Conservation (phyloP, 2,888 invertebrate species). For the Plebejus anna region DNA sequence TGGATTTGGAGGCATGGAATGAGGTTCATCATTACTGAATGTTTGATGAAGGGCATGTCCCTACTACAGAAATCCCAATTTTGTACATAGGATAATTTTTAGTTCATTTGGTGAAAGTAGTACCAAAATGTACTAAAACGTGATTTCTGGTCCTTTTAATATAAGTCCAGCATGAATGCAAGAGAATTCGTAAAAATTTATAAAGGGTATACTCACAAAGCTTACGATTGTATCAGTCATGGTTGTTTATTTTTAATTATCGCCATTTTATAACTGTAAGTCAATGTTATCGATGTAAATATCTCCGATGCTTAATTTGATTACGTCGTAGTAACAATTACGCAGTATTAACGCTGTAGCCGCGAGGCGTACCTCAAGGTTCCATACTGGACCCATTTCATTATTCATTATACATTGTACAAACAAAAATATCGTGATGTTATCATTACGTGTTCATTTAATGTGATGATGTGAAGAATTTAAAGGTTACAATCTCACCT, state of each 20-base stretch:
- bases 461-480: conserved; percentile 20
- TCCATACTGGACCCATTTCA: background rate
- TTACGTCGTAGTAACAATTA: conserved; percentile 21
- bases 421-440: conserved; percentile 19
- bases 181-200: background rate
- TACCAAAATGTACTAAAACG: no score
- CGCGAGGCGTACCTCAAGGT: conserved; percentile 20
- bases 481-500: conserved; percentile 17
- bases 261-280: background rate
- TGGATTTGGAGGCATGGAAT: background rate
- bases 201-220: background rate
- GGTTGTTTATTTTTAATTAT: background rate
- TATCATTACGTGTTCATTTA: conserved; percentile 17
- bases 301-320: background rate
- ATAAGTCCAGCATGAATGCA: no score
- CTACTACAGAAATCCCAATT: background rate
- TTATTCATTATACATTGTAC: background rate
- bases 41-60: background rate
- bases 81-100: background rate
- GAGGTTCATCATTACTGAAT: background rate
- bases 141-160: background rate
- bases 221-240: background rate
- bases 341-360: background rate
- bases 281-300: background rate
- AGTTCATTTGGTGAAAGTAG: no score